Conservation (phyloP, 2,113 vertebrate species). For the Trichomycterus rosablanca region DNA sequence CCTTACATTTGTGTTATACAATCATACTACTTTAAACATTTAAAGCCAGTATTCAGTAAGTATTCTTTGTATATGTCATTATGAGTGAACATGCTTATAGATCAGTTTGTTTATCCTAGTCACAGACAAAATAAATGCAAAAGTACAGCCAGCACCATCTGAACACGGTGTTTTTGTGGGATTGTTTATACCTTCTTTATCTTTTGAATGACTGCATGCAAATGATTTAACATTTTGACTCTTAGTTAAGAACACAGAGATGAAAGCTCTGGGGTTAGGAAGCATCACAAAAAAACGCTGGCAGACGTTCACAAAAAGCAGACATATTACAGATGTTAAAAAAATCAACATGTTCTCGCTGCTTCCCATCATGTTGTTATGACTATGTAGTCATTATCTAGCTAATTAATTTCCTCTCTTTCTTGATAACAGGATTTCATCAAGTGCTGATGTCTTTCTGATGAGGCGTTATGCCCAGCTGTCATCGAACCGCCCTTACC, state of each 20-base stretch:
- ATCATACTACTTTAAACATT: too few species aligned
- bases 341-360: slow-evolving; percentile 25
- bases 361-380: slow-evolving; percentile 23
- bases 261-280: slow-evolving; percentile 1
- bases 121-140: too few species aligned
- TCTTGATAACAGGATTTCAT: slow-evolving; percentile 38
- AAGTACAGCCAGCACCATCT: slow-evolving; percentile 9
- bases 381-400: slow-evolving; percentile 33
- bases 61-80: too few species aligned
- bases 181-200: slow-evolving; percentile 14
- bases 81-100: too few species aligned
- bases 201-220: too few species aligned
- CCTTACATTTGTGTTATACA: too few species aligned
- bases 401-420: slow-evolving; percentile 38
- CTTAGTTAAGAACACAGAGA: neutral
- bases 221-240: neutral
- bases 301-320: slow-evolving; percentile 22
- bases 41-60: too few species aligned
- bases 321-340: slow-evolving; percentile 17
- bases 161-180: neutral
- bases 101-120: too few species aligned
- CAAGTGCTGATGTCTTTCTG: slow-evolving; percentile 36
- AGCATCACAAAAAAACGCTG: slow-evolving; percentile 3
- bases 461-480: slow-evolving; percentile 27
- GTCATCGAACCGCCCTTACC: slow-evolving; percentile 27